Base-by-base conservation (phyloP, 2,888 invertebrate genomes). In the Cylloceria caligata region DNA sequence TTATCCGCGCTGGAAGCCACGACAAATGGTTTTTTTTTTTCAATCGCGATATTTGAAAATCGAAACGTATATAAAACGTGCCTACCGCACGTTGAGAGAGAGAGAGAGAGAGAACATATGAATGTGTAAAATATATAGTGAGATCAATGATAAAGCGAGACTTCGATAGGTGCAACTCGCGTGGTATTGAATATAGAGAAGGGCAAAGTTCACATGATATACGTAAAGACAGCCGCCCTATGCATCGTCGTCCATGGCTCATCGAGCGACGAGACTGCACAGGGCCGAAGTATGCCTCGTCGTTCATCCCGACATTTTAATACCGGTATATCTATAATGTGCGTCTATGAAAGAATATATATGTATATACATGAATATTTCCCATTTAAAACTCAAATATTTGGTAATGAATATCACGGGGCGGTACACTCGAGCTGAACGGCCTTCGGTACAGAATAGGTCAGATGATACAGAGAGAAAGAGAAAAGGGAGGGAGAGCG, bases 381-480 rank as follows among this genome's bases (percentile, higher is more conserved):
- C 62, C 81, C 75, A 84, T 89, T 88, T 88, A 83, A 88, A 89
- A 86, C 86, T 87, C 86, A 90, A 91, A 90, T 90, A 90, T 91
- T 92, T 90, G 88, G 83, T 87, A 88, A 91, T 88, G 89, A 89
- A 90, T 90, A 90, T 89, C 83, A 85, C 79, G 83, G 83, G 76
- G 30, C 45, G 77, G 67, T 65, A 42, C 11, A 68, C 64, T 64
- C 39, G 19, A n/a, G 11, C 9, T 19, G 39, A 42, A 47, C 57
- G 65, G 21, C 71, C 49, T 76, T 75, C 49, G 30, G 42, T 24
- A 36, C 34, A 60, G 68, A 65, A 34, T 69, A 78, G 81, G 67
- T 69, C 64, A 81, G 62, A 73, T 24, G 60, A 60, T 73, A 64
- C 60, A 47, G 45, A 71, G 30, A 42, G 45, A 55, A 27, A 27